Base-by-base conservation (phyloP, 2,113 vertebrate genomes). In the Coryphaenoides rupestris region DNA sequence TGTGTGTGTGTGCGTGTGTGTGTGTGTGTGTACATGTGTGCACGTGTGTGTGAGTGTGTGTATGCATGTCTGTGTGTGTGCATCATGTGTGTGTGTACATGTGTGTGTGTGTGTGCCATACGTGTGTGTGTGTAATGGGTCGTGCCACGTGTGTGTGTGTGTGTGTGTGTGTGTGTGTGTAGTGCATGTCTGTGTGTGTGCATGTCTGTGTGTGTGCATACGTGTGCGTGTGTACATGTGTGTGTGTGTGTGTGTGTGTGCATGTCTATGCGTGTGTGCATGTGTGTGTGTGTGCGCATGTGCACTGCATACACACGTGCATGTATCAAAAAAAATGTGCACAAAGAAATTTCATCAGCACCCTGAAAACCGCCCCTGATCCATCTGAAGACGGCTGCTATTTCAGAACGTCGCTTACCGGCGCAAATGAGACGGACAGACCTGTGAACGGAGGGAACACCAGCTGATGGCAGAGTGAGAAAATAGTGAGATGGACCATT, bases 341-440 rank as follows among this genome's bases (percentile, higher is more conserved):
- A n/a, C n/a, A n/a, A n/a, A n/a, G n/a, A n/a, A n/a, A n/a, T n/a
- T n/a, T n/a, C n/a, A n/a, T n/a, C n/a, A n/a, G n/a, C n/a, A n/a
- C n/a, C n/a, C n/a, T n/a, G n/a, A n/a, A n/a, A n/a, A n/a, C n/a
- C n/a, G n/a, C n/a, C 5, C 28, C 60, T 60, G 19, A 57, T 56
- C 46, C 21, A 28, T 72, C 68, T 76, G 65, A 52, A 72, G 61
- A 76, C 70, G 74, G 58, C 55, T 74, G 71, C 58, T 59, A 70
- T 76, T 75, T 78, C 79, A 68, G 66, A 88, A 81, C 80, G 77
- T 77, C 76, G 68, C 65, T 72, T 59, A 58, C 60, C 66, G 65
- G 68, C 56, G 69, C 65, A 85, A 87, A 84, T 71, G 70, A 74
- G 75, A 80, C 75, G 73, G 82, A 81, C 77, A 83, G 80, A 80